A percentile compares a stretch with the other conserved stretches of the same genome.
Conservation (phyloP, 30 jellyfish, hydroid and myxozoan genomes). For the Turritopsis rubra region DNA sequence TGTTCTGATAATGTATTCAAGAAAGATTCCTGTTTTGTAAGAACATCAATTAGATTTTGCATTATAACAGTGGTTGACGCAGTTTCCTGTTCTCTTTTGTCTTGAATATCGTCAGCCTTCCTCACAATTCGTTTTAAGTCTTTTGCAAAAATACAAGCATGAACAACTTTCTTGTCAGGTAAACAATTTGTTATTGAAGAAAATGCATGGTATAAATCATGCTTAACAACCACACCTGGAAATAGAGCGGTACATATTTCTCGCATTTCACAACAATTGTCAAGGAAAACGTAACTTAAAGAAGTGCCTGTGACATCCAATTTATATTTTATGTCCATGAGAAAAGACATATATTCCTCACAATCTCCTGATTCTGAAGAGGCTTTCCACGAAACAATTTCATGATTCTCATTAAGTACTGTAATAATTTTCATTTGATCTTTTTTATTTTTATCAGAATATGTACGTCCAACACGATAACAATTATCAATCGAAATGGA, state of each 20-base stretch:
- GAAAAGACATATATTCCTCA: constrained; percentile 9
- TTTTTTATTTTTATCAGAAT: neutral
- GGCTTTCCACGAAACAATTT: constrained; percentile 9
- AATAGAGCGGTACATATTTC: constrained; percentile 1
- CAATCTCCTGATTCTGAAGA: neutral
- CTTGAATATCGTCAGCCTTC: neutral
- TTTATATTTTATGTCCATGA: constrained; percentile 4
- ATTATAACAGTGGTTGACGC: neutral
- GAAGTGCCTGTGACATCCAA: neutral
- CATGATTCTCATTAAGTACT: neutral
- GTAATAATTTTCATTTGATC: neutral
- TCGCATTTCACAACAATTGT: neutral
- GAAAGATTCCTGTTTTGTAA: neutral
- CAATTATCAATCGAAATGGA: neutral
- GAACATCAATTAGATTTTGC: neutral
- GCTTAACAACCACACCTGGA: constrained; percentile 10
- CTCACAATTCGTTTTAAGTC: neutral
- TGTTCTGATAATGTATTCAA: constrained; percentile 4
- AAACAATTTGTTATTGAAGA: neutral
- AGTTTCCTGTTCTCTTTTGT: neutral
- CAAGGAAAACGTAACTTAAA: neutral
- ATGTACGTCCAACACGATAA: neutral
- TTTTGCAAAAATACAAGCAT: neutral
- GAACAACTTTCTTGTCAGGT: constrained; percentile 2
- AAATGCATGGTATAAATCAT: constrained; percentile 7